A percentile compares a stretch with the other conserved stretches of the same genome.
Evolutionary conservation across 2,888 invertebrate genomes (phyloP).

Genomic region (Phengaris arion): DNA sequence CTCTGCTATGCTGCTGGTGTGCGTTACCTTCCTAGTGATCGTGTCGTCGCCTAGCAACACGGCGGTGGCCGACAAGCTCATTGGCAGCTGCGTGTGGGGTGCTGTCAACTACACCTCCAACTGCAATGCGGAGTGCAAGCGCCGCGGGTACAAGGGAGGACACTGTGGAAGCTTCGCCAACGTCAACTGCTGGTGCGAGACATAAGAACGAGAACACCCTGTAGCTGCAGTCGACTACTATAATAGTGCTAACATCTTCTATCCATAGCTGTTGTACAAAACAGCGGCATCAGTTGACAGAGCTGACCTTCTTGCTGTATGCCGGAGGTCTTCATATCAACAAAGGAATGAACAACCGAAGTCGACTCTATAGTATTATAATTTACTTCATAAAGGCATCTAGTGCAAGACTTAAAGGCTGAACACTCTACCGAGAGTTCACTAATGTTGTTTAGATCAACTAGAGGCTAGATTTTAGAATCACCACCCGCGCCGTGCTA

Average conservation of each 20-base stretch:
- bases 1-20: constrained; percentile 36
- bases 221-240: constrained; percentile 32
- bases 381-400: neutral
- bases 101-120: constrained; percentile 46
- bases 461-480: neutral
- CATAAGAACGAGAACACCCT: neutral
- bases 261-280: neutral
- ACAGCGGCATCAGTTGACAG: too few species aligned
- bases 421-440: neutral
- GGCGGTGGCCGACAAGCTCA: constrained; percentile 41
- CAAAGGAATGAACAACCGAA: neutral
- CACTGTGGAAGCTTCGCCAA: constrained; percentile 28
- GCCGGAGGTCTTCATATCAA: neutral
- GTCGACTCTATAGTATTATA: neutral
- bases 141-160: constrained; percentile 34
- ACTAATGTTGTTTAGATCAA: neutral
- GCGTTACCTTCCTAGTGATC: constrained; percentile 43
- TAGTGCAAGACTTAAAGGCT: constrained; percentile 1
- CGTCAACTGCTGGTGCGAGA: constrained; percentile 34
- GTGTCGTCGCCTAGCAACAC: constrained; percentile 42
- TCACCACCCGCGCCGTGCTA: neutral
- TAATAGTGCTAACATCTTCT: neutral
- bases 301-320: too few species aligned
- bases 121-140: constrained; percentile 44
- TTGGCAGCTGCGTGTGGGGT: constrained; percentile 49